Conservation (phyloP, 1,140 invertebrate species). For the Nymphalis io region DNA sequence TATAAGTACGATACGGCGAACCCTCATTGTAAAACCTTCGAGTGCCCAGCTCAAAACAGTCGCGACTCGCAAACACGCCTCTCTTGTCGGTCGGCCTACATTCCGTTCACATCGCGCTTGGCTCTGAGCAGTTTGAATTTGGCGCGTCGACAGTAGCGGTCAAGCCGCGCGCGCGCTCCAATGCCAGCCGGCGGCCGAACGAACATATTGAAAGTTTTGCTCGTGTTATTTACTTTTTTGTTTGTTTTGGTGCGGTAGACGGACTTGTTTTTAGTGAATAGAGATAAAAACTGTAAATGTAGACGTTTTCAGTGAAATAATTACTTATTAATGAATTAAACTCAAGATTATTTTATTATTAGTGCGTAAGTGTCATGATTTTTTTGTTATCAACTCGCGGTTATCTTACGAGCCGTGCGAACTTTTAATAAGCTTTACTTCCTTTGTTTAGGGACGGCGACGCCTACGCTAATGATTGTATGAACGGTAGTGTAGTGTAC, state of each 20-base stretch:
- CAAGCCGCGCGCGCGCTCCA: slow-evolving; percentile 61
- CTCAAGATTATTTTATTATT: slow-evolving; percentile 35
- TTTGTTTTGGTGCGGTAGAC: slow-evolving; percentile 52
- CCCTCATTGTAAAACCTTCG: slow-evolving; percentile 41
- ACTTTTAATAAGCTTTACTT: slow-evolving; percentile 72
- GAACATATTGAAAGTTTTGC: slow-evolving; percentile 57
- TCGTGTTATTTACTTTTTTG: slow-evolving; percentile 70
- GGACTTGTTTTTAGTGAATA: slow-evolving; percentile 45
- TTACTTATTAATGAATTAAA: slow-evolving; percentile 27
- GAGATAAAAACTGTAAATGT: slow-evolving; percentile 37
- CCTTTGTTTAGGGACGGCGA: slow-evolving; percentile 74
- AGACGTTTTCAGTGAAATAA: slow-evolving; percentile 29
- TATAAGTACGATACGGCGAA: slow-evolving; percentile 42
- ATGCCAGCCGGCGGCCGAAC: slow-evolving; percentile 49
- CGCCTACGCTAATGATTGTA: slow-evolving; percentile 63
- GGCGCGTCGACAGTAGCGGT: slow-evolving; percentile 65
- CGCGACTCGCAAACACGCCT: slow-evolving; percentile 25
- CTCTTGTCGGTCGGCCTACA: slow-evolving; percentile 34
- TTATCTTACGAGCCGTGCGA: slow-evolving; percentile 66
- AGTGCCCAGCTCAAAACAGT: slow-evolving; percentile 32
- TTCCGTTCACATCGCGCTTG: slow-evolving; percentile 42
- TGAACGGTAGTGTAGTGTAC: slow-evolving; percentile 57
- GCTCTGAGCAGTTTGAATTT: slow-evolving; percentile 67
- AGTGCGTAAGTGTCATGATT: slow-evolving; percentile 57
- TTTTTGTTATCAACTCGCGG: slow-evolving; percentile 64